phyloP scores from a whole-genome alignment of 2,113 vertebrate genomes.

The Amazona guildingii region DNA sequence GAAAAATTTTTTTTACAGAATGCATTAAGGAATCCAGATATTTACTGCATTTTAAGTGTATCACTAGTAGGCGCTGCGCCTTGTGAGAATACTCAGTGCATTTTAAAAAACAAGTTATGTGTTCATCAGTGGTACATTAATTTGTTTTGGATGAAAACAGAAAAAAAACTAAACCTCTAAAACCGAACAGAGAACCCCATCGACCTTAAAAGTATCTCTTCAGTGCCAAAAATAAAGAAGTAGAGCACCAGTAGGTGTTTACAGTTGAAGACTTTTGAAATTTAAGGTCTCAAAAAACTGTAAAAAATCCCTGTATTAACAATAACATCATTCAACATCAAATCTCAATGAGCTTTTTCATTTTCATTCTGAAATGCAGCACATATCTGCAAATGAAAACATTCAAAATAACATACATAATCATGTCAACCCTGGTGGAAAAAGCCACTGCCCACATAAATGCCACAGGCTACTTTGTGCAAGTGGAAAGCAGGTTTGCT shows the following conservation, averaged over 20 bases:
- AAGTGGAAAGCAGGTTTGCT: background rate
- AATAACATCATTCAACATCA: background rate
- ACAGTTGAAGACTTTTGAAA: background rate
- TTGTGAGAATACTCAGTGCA: background rate
- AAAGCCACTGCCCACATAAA: background rate
- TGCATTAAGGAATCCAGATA: background rate
- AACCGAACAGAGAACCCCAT: background rate
- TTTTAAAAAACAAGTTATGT: background rate
- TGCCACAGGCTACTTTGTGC: background rate
- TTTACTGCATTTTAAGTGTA: background rate
- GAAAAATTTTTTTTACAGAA: background rate
- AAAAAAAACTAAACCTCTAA: background rate
- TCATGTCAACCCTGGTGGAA: background rate
- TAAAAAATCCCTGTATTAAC: fast-evolving
- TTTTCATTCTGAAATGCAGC: background rate
- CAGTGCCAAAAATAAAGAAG: background rate
- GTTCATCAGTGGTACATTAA: background rate
- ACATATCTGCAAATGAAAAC: background rate
- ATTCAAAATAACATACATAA: background rate
- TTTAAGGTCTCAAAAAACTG: background rate
- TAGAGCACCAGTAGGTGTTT: background rate
- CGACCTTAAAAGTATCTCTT: background rate
- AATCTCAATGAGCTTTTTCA: background rate
- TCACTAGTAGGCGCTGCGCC: background rate
- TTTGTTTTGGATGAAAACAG: background rate